Evolutionary conservation across 2,888 invertebrate species (phyloP), one percentile per base, ranked within the genome.

Genomic region (Drosophila fulvimacula): DNA sequence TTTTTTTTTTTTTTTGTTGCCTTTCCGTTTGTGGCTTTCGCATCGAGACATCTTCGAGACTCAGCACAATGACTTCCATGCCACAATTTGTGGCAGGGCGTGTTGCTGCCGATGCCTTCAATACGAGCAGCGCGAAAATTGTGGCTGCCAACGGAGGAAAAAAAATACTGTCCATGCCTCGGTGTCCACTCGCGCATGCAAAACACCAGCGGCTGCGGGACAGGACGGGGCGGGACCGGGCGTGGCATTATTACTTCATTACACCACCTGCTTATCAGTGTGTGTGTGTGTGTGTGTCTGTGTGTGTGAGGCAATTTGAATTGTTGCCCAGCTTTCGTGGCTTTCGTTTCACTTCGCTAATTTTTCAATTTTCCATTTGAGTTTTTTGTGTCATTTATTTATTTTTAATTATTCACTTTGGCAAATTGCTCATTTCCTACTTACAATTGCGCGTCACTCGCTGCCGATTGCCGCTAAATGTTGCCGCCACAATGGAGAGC

Each of bases 361-460:
- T 66, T 76, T 79, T 79, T 66, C 61, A 79, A 76, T 60, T 76
- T 58, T 49, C 30, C 62, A 60, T 69, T 68, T 69, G 60, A 39
- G 68, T 51, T 46, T 36, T 64, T 75, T 74, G 17, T 75, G 80
- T 75, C 76, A 75, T 68, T 75, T 78, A 79, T 80, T 87, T 77
- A 73, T 79, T 82, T 87, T 87, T 85, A 86, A 86, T 89, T 86
- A 77, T 88, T 89, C 85, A 76, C 81, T 76, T 79, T 79, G 90
- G 69, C 87, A 89, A 89, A 88, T 90, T 90, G 82, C 68, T 81
- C 69, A 88, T 81, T 90, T 90, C 89, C 88, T 84, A 70, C 75
- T 88, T 84, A 74, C 62, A 34, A 49, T 46, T 48, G 38, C n/a
- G 41, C 39, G n/a, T 15, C 41, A 34, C 42, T 53, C 32, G 32